Evolutionary conservation across 1,140 invertebrate genomes (phyloP).

Genomic region (Drosophila willistoni): DNA sequence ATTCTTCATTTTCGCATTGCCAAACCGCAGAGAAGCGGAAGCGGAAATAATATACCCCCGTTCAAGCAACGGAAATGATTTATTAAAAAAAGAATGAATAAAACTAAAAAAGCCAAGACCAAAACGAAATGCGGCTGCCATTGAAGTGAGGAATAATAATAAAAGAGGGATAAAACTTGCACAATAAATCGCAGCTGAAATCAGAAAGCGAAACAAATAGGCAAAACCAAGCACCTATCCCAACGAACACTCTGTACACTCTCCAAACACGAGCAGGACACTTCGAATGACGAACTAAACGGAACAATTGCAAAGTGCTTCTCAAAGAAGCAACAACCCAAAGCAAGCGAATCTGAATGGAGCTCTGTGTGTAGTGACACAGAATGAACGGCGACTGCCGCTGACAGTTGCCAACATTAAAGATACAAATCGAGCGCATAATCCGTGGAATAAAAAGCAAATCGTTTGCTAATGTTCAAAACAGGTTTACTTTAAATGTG

Average conservation of each 20-base stretch:
- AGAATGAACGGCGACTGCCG: slow-evolving; percentile 44
- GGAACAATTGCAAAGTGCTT: slow-evolving; percentile 30
- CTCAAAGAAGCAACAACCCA: neutral
- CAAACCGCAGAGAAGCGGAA: slow-evolving; percentile 35
- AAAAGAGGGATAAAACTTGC: slow-evolving; percentile 59
- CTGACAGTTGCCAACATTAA: slow-evolving; percentile 56
- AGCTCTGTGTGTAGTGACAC: slow-evolving; percentile 52
- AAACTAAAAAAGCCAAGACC: slow-evolving; percentile 33
- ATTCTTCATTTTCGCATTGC: slow-evolving; percentile 1
- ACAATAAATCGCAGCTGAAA: slow-evolving; percentile 64
- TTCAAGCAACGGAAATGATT: slow-evolving; percentile 78
- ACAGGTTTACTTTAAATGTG: slow-evolving; percentile 13
- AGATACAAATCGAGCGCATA: slow-evolving; percentile 51
- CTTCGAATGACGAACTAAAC: neutral
- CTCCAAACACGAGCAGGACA: neutral
- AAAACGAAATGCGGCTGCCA: slow-evolving; percentile 18
- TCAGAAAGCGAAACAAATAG: slow-evolving; percentile 50
- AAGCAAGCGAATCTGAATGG: neutral
- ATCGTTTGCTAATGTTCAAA: slow-evolving; percentile 18
- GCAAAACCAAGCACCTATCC: neutral
- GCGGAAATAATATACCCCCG: slow-evolving; percentile 65
- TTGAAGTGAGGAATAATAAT: slow-evolving; percentile 28
- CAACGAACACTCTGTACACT: slow-evolving; percentile 33
- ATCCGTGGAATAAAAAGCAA: slow-evolving; percentile 18
- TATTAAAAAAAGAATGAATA: slow-evolving; percentile 67